Evolutionary conservation across 2,113 vertebrate species (phyloP).

Genomic region (Megaceryle torquata): DNA sequence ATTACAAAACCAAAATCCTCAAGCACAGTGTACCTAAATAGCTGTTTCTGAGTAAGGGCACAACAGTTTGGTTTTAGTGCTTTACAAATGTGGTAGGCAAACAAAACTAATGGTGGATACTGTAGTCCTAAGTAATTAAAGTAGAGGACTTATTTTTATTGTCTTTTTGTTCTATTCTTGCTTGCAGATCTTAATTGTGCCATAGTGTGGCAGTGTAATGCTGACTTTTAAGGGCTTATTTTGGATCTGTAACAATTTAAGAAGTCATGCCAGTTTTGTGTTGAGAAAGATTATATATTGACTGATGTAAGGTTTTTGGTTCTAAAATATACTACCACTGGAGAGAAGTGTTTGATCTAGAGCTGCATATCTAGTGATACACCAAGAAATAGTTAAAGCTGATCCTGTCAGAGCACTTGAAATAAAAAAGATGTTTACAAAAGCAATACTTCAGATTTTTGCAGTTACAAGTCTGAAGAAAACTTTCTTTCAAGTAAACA

Average conservation of each 20-base stretch:
- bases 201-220: conserved; percentile 68
- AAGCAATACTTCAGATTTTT: neutral
- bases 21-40: neutral
- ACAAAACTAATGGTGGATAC: neutral
- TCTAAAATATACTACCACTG: neutral
- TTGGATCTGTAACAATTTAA: neutral
- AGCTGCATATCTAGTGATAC: neutral
- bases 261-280: neutral
- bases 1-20: neutral
- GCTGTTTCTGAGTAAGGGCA: neutral
- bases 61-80: neutral
- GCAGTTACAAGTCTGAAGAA: neutral
- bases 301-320: neutral
- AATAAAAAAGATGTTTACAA: neutral
- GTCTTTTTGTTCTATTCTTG: neutral
- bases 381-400: neutral
- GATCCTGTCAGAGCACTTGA: neutral
- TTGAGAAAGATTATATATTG: neutral
- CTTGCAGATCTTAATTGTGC: conserved; percentile 57
- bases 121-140: neutral
- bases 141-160: neutral
- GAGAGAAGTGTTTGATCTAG: neutral
- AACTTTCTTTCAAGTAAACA: neutral
- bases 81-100: neutral
- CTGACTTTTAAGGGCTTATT: neutral